phyloP scores from a whole-genome alignment of 2,797 vertebrate genomes.

The Liparis tanakae region DNA sequence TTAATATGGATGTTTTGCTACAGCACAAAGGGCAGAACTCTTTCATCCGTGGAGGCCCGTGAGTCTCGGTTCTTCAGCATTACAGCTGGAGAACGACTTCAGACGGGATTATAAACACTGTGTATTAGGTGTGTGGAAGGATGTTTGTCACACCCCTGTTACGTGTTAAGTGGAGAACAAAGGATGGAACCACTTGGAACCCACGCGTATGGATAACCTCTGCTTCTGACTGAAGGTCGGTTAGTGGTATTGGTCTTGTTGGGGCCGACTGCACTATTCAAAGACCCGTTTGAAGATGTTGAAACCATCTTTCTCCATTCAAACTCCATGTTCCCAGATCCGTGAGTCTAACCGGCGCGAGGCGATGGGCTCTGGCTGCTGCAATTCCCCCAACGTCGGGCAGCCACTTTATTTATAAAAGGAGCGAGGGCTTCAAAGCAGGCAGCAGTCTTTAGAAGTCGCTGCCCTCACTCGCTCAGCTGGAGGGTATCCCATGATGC shows the following conservation, averaged over 20 bases:
- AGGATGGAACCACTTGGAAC: conserved; percentile 17
- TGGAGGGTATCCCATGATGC: conserved; percentile 38
- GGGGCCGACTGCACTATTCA: conserved; percentile 7
- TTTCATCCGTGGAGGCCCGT: conserved; percentile 48
- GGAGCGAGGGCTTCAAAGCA: conserved; percentile 50
- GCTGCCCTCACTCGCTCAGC: conserved; percentile 32
- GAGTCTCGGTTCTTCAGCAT: conserved; percentile 20
- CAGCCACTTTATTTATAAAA: conserved; percentile 44
- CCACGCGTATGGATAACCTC: neutral
- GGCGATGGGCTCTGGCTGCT: conserved; percentile 20
- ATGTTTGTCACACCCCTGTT: neutral
- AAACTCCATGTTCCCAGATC: conserved; percentile 24
- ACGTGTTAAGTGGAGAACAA: conserved; percentile 43
- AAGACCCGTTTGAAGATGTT: conserved; percentile 31
- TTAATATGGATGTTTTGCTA: conserved; percentile 54
- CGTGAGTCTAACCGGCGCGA: neutral
- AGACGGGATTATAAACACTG: conserved; percentile 40
- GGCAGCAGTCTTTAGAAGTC: conserved; percentile 44
- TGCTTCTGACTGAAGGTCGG: neutral
- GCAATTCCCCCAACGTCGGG: conserved; percentile 22
- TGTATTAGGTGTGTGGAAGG: conserved; percentile 2
- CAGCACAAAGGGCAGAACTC: conserved; percentile 40
- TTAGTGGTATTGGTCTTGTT: neutral
- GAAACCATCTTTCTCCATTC: conserved; percentile 42
- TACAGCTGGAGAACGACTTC: conserved; percentile 41